A percentile compares a stretch with the other conserved stretches of the same genome.
Conservation (phyloP, 2,113 vertebrate genomes). For the Gadus macrocephalus region DNA sequence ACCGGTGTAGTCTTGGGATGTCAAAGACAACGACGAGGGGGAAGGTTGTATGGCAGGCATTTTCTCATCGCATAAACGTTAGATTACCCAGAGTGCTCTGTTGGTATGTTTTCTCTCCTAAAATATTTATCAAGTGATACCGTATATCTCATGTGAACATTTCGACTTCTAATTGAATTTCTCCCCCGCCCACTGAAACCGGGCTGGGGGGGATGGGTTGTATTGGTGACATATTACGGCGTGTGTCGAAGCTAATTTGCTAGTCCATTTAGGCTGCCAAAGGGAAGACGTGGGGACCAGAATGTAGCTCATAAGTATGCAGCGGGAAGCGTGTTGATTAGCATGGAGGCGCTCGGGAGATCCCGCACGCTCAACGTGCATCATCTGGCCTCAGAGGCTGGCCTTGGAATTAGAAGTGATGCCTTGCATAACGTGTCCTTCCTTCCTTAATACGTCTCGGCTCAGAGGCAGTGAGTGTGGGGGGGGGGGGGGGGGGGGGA, state of each 20-base stretch:
- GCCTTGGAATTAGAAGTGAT: constrained; percentile 55
- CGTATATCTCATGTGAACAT: constrained; percentile 23
- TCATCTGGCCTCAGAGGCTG: constrained; percentile 61
- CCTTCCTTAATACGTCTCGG: constrained; percentile 49
- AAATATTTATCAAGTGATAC: not conserved
- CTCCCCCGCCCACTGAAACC: constrained; percentile 25
- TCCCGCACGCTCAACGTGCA: constrained; percentile 46
- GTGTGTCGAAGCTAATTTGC: constrained; percentile 61
- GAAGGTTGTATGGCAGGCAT: no score
- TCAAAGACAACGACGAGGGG: no score
- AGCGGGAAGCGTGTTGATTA: constrained; percentile 65
- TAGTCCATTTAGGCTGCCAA: constrained; percentile 60
- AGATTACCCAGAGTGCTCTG: constrained; percentile 11
- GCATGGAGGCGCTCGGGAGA: constrained; percentile 59
- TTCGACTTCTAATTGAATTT: constrained; percentile 47
- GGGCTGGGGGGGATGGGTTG: constrained; percentile 14
- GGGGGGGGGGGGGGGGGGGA: constrained; percentile 17
- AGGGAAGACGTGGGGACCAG: constrained; percentile 60
- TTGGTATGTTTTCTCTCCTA: constrained; percentile 16
- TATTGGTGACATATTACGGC: constrained; percentile 58
- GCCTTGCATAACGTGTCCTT: constrained; percentile 61
- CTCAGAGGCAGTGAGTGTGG: constrained; percentile 10
- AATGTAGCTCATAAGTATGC: constrained; percentile 69
- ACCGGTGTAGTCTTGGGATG: not conserved
- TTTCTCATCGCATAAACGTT: no score